Base-by-base conservation (phyloP, 2,113 vertebrate species). In the Leucosticte australis region DNA sequence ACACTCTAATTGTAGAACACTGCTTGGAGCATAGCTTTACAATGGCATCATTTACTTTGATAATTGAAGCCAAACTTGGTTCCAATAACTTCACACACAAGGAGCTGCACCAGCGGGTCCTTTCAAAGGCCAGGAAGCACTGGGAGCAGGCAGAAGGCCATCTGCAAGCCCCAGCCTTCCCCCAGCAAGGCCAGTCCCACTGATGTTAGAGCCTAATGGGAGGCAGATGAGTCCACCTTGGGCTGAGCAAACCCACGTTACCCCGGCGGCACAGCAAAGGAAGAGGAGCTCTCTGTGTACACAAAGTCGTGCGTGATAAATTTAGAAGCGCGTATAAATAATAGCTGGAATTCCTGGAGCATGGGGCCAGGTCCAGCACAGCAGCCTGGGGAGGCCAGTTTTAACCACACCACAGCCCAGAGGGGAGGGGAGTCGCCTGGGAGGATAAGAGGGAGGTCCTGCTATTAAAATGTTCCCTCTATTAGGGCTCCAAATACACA, bases 71-170 rank as follows among this genome's bases (percentile, higher is more conserved):
- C 98, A 98, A 98, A 96, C 95, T 93, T 79, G 96, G 97, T 97
- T 98, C 98, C 97, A 97, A 97, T 96, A 98, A 97, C 98, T 97
- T 97, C 55, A 63, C 97, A 97, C 97, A 98, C 97, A 95, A 97
- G 87, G 91, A 96, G 97, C 97, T 96, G 97, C 96, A 97, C 96
- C 89, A 19, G 96, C 31, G 8, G 97, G 98, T 96, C 95, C 98
- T 97, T 98, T 98, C 98, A 98, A 98, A 98, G 98, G 95, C 89
- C 97, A 98, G 98, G 98, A 98, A 98, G 98, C 97, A 10, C 96
- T 75, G 76, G 94, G 91, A 97, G 97, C 98, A 96, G 80, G 97
- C 97, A 98, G 97, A 98, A 97, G 97, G 97, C 97, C 98, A 97
- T 92, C 97, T 98, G 97, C 97, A 85, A 97, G 97, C 97, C 97